phyloP scores from a whole-genome alignment of 2,888 invertebrate genomes.

The Nephrotoma appendiculata region DNA sequence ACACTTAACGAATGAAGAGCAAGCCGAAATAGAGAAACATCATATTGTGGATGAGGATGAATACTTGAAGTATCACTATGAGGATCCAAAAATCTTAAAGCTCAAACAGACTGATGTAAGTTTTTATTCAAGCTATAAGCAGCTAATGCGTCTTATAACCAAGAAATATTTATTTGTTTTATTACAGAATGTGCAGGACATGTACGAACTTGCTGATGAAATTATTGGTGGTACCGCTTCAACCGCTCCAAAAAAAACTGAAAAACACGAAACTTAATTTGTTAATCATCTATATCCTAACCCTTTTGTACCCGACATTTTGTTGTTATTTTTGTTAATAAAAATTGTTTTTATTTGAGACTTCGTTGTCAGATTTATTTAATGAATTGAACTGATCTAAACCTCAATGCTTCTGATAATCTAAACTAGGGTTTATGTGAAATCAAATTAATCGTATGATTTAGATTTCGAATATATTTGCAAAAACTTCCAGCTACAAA shows the following conservation, averaged over 20 bases:
- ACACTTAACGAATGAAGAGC: constrained; percentile 6
- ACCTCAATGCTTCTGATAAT: too few species aligned
- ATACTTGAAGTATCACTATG: constrained; percentile 38
- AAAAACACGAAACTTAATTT: not conserved
- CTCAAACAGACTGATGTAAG: constrained; percentile 38
- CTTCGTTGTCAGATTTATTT: too few species aligned
- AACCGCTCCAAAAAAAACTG: not conserved
- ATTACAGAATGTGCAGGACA: constrained; percentile 42
- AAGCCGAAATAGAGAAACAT: constrained; percentile 29
- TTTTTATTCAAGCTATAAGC: not conserved
- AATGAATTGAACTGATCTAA: too few species aligned
- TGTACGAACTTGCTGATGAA: constrained; percentile 43
- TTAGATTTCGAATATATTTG: too few species aligned
- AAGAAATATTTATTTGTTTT: not conserved
- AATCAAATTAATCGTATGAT: too few species aligned
- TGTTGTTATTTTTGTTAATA: not conserved
- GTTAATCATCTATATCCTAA: not conserved
- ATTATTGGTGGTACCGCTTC: constrained; percentile 32
- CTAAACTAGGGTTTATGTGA: too few species aligned
- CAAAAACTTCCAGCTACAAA: too few species aligned
- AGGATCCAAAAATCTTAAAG: constrained; percentile 37
- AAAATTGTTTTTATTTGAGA: not conserved
- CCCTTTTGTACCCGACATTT: not conserved
- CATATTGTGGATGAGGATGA: constrained; percentile 38
- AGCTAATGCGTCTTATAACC: not conserved